Percentiles rank a stretch among this genome's conserved stretches.
Conservation (phyloP, 2,797 vertebrate species). For the Enteromius anoplus region DNA sequence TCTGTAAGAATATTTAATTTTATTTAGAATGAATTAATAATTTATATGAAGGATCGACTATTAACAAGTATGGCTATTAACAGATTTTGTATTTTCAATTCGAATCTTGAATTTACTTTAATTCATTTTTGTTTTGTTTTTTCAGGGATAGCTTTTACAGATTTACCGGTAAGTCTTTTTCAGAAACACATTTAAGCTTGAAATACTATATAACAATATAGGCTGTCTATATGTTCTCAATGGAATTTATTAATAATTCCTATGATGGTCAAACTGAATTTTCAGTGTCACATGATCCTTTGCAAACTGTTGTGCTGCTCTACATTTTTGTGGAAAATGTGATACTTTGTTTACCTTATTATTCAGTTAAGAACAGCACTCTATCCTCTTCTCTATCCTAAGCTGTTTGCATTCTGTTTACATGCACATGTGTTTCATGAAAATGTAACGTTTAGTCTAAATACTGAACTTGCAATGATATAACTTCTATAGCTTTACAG, state of each 20-base stretch:
- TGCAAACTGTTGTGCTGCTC: background rate
- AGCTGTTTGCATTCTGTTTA: background rate
- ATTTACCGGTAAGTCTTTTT: slow-evolving; percentile 91
- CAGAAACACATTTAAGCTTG: background rate
- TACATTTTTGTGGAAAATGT: background rate
- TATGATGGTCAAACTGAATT: background rate
- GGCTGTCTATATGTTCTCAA: background rate
- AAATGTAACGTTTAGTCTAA: background rate
- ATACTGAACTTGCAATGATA: background rate
- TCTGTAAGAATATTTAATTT: background rate
- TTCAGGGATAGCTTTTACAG: slow-evolving; percentile 97
- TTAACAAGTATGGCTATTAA: background rate
- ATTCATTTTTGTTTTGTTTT: background rate
- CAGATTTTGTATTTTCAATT: background rate
- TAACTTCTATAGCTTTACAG: background rate
- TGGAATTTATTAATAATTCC: background rate
- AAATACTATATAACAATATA: background rate
- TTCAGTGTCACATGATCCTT: background rate
- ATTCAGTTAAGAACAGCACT: too few relatives aligned
- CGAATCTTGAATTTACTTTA: background rate
- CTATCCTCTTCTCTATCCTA: background rate
- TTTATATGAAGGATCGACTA: background rate
- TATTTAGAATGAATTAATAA: background rate
- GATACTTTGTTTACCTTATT: background rate
- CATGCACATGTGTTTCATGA: background rate